A percentile compares a stretch with the other conserved stretches of the same genome.
Conservation (phyloP, 2,113 vertebrate genomes). For the Acanthochromis polyacanthus region DNA sequence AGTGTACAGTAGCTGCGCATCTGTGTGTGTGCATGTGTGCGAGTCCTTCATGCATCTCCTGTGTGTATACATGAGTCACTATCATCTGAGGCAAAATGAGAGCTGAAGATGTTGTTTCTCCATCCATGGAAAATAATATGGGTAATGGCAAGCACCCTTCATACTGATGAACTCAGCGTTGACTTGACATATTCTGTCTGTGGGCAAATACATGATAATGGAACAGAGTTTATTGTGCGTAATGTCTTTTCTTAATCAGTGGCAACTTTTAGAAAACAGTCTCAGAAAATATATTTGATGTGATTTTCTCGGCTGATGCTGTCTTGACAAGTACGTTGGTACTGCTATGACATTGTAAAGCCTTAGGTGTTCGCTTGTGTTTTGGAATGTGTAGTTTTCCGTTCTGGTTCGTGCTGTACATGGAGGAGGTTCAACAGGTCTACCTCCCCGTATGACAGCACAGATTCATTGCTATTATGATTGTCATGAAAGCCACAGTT, state of each 20-base stretch:
- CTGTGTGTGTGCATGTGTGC: constrained; percentile 3
- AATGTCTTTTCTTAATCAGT: constrained; percentile 11
- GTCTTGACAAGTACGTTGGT: constrained; percentile 35
- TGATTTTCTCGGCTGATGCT: constrained; percentile 33
- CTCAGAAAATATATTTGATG: constrained; percentile 21
- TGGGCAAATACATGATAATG: not conserved
- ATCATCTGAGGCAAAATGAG: constrained; percentile 35
- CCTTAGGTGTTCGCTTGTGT: constrained; percentile 48
- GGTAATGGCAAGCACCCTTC: not conserved
- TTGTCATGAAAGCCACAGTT: constrained; percentile 37
- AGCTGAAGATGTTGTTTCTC: constrained; percentile 14
- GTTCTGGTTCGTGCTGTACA: constrained; percentile 22
- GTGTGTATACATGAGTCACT: constrained; percentile 42
- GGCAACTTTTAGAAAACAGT: constrained; percentile 26
- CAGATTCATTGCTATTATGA: constrained; percentile 51
- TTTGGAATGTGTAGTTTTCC: constrained; percentile 39
- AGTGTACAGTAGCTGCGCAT: constrained; percentile 52
- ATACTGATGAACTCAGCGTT: not conserved
- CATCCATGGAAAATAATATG: constrained; percentile 8
- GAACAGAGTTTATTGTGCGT: constrained; percentile 1
- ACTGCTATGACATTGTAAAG: constrained; percentile 50
- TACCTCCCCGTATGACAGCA: constrained; percentile 32
- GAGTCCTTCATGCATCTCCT: constrained; percentile 32
- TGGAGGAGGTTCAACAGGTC: constrained; percentile 48
- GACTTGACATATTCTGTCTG: not conserved